These are phyloP conservation scores for Malachius bipustulatus DNA, from an alignment of 2,888 invertebrate genomes.

Conservation along the genomic window DNA sequence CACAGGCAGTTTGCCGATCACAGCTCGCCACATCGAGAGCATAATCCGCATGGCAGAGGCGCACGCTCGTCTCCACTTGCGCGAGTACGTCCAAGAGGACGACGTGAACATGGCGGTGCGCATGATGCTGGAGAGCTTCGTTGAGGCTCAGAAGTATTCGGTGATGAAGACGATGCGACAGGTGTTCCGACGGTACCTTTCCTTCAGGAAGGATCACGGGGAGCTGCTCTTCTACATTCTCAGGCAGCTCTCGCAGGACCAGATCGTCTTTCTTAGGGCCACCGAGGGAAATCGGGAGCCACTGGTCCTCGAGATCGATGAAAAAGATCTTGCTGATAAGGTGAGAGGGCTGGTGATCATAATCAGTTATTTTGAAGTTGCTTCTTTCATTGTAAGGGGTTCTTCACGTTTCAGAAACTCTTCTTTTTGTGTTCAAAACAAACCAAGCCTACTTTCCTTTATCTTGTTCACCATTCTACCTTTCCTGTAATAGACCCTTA, in stretches of 20 bases:
- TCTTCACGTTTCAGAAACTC: too few species aligned
- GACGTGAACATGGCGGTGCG: constrained; percentile 97
- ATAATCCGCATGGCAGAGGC: constrained; percentile 98
- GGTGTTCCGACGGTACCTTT: constrained; percentile 86
- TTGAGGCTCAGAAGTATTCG: constrained; percentile 96
- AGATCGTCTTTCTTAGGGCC: constrained; percentile 71
- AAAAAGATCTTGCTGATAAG: constrained; percentile 66
- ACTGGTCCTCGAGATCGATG: constrained; percentile 67
- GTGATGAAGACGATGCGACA: constrained; percentile 93
- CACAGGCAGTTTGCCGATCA: constrained; percentile 95
- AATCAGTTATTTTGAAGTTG: too few species aligned
- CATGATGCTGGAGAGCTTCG: constrained; percentile 96
- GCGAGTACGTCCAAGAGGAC: constrained; percentile 79
- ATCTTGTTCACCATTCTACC: too few species aligned
- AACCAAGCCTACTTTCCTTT: too few species aligned
- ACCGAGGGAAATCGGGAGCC: constrained; percentile 47
- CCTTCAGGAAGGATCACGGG: constrained; percentile 91
- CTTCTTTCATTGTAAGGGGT: too few species aligned
- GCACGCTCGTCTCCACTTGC: constrained; percentile 89
- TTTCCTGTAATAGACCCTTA: neutral
- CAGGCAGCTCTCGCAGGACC: constrained; percentile 85
- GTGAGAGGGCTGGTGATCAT: too few species aligned
- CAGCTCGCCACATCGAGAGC: constrained; percentile 95
- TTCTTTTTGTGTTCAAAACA: too few species aligned
- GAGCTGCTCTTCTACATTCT: constrained; percentile 91